A percentile compares a stretch with the other conserved stretches of the same genome.
Conservation (phyloP, 2,888 invertebrate genomes). For the Polyommatus iphigenia region DNA sequence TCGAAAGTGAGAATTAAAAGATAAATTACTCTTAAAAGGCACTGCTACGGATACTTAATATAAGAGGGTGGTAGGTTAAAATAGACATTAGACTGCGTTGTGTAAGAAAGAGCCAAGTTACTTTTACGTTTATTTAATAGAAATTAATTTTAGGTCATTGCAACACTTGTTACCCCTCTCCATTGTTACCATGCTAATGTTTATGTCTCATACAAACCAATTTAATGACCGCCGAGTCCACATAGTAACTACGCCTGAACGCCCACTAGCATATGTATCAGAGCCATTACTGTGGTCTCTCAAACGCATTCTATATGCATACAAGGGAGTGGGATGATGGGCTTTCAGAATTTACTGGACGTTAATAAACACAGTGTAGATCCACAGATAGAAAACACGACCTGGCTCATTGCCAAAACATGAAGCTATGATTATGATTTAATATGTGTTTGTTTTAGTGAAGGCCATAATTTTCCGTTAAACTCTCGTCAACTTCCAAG, state of each 20-base stretch:
- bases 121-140: too few relatives aligned
- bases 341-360: conserved; percentile 39
- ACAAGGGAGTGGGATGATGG: conserved; percentile 38
- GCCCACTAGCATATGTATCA: conserved; percentile 18
- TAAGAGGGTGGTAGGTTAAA: too few relatives aligned
- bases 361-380: conserved; percentile 35
- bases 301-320: conserved; percentile 33
- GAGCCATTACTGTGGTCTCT: conserved; percentile 29
- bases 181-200: neutral
- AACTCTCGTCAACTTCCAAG: too few relatives aligned
- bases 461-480: neutral
- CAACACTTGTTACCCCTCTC: neutral
- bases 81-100: too few relatives aligned
- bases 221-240: conserved; percentile 1
- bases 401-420: conserved; percentile 35
- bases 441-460: conserved; percentile 34
- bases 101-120: too few relatives aligned
- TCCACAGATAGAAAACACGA: conserved; percentile 32
- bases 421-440: conserved; percentile 36
- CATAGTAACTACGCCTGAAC: conserved; percentile 5
- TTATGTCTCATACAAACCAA: neutral
- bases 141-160: neutral
- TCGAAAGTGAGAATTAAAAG: too few relatives aligned
- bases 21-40: too few relatives aligned
- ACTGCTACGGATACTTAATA: too few relatives aligned